phyloP scores from a whole-genome alignment of 2,888 invertebrate genomes.

The Nemotelus nigrinus region DNA sequence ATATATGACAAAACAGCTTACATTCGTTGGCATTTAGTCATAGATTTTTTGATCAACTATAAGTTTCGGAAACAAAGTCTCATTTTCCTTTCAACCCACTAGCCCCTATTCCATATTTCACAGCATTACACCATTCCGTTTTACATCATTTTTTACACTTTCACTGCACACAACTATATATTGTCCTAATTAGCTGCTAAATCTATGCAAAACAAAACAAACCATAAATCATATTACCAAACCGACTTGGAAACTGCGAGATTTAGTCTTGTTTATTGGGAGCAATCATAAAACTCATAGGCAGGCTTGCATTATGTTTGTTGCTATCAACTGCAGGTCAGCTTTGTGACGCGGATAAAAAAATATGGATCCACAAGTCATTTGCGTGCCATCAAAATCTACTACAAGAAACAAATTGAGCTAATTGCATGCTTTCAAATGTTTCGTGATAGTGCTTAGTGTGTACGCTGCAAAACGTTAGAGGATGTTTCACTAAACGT shows the following conservation, averaged over 20 bases:
- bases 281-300: conserved; percentile 4
- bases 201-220: neutral
- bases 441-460: conserved; percentile 17
- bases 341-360: no score
- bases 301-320: no score
- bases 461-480: neutral
- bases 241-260: neutral
- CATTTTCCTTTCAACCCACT: no score
- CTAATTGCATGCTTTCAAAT: conserved; percentile 27
- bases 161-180: conserved; percentile 13
- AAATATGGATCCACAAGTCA: neutral
- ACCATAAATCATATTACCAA: conserved; percentile 29
- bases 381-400: conserved; percentile 33
- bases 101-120: no score
- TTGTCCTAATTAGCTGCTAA: conserved; percentile 15
- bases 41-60: no score
- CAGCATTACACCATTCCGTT: neutral
- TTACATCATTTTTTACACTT: conserved; percentile 26
- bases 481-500: conserved; percentile 11
- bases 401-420: neutral
- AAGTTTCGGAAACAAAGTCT: no score
- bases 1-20: no score
- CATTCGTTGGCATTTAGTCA: no score
- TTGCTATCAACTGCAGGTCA: no score
- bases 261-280: conserved; percentile 19